Conservation (phyloP, 2,888 invertebrate genomes). For the Phoronis australis region DNA sequence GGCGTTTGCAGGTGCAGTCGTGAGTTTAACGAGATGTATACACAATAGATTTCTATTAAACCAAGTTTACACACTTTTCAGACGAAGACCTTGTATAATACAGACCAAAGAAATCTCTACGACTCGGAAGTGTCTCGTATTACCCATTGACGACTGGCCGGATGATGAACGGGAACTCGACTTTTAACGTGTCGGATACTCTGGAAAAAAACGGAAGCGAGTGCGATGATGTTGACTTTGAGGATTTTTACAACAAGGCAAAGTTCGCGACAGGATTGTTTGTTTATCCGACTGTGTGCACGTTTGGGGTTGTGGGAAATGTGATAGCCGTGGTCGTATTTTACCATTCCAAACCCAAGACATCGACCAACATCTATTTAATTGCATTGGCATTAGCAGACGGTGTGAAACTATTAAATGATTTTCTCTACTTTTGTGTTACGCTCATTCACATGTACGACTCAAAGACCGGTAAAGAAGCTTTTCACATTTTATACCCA, state of each 20-base stretch:
- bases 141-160: no score
- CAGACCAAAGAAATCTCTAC: no score
- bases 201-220: no score
- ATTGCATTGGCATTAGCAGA: constrained; percentile 42
- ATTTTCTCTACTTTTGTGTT: constrained; percentile 39
- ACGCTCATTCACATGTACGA: constrained; percentile 24
- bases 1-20: no score
- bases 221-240: no score
- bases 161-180: no score
- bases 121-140: no score
- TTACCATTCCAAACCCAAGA: constrained; percentile 30
- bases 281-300: constrained; percentile 37
- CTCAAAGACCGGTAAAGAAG: constrained; percentile 22
- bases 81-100: no score
- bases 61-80: no score
- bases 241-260: constrained; percentile 32
- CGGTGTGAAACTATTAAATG: constrained; percentile 39
- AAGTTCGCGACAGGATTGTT: constrained; percentile 37
- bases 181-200: no score
- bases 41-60: no score
- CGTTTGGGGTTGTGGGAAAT: constrained; percentile 39
- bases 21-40: no score
- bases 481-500: constrained; percentile 35
- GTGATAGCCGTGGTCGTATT: constrained; percentile 35
- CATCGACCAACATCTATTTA: constrained; percentile 43